Base-by-base conservation (phyloP, 53 echinoderm and acorn worm genomes). In the Stichopus horrens region DNA sequence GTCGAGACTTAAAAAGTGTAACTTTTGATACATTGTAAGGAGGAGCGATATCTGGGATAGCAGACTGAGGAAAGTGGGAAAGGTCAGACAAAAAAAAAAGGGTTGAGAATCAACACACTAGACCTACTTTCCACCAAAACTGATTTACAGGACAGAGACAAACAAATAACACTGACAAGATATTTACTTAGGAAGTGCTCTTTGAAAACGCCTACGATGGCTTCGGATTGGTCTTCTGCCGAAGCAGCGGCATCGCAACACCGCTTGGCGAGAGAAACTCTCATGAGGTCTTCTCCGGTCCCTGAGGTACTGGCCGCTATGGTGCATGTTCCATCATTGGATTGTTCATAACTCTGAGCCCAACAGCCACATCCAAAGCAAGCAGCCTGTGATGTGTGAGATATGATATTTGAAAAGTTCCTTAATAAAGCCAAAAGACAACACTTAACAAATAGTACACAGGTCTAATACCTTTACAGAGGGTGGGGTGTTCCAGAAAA, bases 311-410 rank as follows among this genome's bases (percentile, higher is more conserved):
- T 91, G 66, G 94, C 96, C 6, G 95, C 95, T 21, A 90, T 85
- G 9, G 83, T 83, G 37, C 85, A 85, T 5, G 90, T 91, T 7
- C 89, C 75, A 0, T 92, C 37, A 11, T 76, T 76, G 63, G 83
- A 68, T 8, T 86, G 65, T 20, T n/a, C 21, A 37, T 80, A 75
- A 59, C 89, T 92, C 88, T 95, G 90, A 19, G 97, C 93, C 97
- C 97, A 97, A 86, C 97, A 97, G 0, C 97, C 97, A 91, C 98
- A 94, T 9, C 95, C 98, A 93, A 92, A 95, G 21, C 90, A 90
- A 23, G 93, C 90, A 54, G 96, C 93, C 94, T 96, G 57, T 6
- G 77, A 53, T 14, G n/a, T 21, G 53, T 54, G 75, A 76, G 21
- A 4, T 57, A 21, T 23, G 14, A 86, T 1, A n/a, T 18, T 76